Evolutionary conservation across 2,888 invertebrate genomes (phyloP), one percentile per base, ranked within the genome.

Genomic region (Mesorhabditis sp.): DNA sequence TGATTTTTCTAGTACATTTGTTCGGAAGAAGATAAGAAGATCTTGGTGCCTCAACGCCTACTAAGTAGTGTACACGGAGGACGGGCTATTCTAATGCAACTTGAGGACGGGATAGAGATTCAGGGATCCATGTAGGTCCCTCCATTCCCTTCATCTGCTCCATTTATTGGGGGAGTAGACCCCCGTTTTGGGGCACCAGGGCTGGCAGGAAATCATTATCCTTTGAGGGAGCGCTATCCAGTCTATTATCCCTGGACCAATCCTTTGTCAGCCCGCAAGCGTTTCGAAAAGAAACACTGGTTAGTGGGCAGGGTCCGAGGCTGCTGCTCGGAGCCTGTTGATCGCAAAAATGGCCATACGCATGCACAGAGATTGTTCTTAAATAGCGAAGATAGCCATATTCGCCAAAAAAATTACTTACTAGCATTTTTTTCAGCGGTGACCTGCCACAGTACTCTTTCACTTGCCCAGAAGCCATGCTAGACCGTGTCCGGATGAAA

Each of bases 41-140:
- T 42, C 15, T 41, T 4, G 45, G 13, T 45, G 15, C 43, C 10
- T 6, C 42, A 43, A n/a, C 58, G 58, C n/a, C 58, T 50, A 2
- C n/a, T 50, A n/a, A 50, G 58, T 50, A 50, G 28, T 28, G 28
- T 44, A 42, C 64, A 65, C 28, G 44, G 67, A 4, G 70, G 70
- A 4, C 61, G 65, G 15, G 67, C 67, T 13, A 44, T 67, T 10
- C 70, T 70, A 28, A 65, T 70, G 13, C 65, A 65, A 43, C 67
- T 70, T n/a, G 70, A 70, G 45, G 70, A 70, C 62, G 58, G 67
- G 13, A 58, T 43, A 58, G 67, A 67, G 4, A 45, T 70, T 28
- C 67, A 63, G n/a, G 70, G 70, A 4, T 66, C 65, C 43, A 67
- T 58, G 69, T 69, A 5, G 41, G 43, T 41, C 15, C 28, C 15